Evolutionary conservation across 2,113 vertebrate genomes (phyloP).

Genomic region (Nipponia nippon): DNA sequence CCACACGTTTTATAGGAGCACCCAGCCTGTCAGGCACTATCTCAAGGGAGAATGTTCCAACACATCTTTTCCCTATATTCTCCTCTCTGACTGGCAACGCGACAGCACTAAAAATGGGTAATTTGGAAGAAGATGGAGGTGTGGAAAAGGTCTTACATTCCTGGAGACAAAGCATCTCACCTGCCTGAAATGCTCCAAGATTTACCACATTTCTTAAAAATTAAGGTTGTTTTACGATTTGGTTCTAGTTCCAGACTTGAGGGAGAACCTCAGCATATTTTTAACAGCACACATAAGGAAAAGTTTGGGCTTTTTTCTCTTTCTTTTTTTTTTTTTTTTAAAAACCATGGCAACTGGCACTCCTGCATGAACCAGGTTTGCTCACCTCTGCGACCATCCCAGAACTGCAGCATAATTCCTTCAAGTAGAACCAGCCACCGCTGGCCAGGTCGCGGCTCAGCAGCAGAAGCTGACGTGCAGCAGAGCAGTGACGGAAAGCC

Average conservation of each 20-base stretch:
- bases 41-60: not conserved
- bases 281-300: not conserved
- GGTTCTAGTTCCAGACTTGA: not conserved
- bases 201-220: not conserved
- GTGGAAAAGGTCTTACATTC: not conserved
- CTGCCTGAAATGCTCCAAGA: not conserved
- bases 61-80: not conserved
- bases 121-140: not conserved
- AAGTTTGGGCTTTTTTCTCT: not conserved
- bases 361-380: not conserved
- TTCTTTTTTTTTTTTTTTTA: not conserved
- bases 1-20: not conserved
- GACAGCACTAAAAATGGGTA: not conserved
- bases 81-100: not conserved
- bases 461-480: not conserved
- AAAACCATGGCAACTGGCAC: not conserved
- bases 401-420: not conserved
- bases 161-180: not conserved
- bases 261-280: not conserved
- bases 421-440: not conserved
- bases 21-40: not conserved
- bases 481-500: not conserved
- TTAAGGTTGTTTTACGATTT: not conserved
- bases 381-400: not conserved
- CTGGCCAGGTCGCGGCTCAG: not conserved